Evolutionary conservation across 2,797 vertebrate genomes (phyloP), one percentile per base, ranked within the genome.

Genomic region (Lepilemur ruficaudatus): DNA sequence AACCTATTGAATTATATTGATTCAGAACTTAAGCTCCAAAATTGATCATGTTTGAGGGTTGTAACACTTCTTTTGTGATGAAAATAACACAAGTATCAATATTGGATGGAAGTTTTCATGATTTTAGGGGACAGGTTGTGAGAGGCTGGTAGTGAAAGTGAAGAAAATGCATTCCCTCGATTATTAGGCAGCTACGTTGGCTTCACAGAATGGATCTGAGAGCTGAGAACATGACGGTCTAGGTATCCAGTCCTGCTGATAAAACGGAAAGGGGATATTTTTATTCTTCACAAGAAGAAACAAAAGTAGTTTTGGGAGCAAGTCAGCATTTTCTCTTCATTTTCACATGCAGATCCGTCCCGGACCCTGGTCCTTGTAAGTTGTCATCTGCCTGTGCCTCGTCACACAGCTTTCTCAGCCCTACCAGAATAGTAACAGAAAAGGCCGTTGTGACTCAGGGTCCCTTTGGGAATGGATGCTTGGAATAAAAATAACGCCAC

Each of bases 401-500:
- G 81, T 57, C 11, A 18, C 1, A 1, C 10, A 10, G 69, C 46
- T 93, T 70, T 76, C 41, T 92, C 79, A 78, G 41, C 14, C 22
- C 41, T 65, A 41, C 63, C 55, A 80, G 65, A 57, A 80, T 30
- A 65, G 72, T 17, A 43, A 93, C 80, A 80, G 59, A 87, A 50
- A 97, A 96, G 59, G 65, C 32, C 50, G 65, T 59, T 12, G 55
- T 1, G 28, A 32, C 95, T 52, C 41, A 61, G 41, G 30, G 59
- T 52, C 91, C 70, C 57, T 89, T 78, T 43, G 79, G 38, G 90
- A 78, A 82, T 89, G 55, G 50, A 84, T 91, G 38, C 80, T 91
- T 93, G 76, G 55, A 96, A 93, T 93, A 97, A 97, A 97, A 97
- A 92, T 84, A 94, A 76, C 13, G 25, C 38, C 59, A 84, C 38